phyloP scores from a whole-genome alignment of 1,140 invertebrate species.

The Proales similis region DNA sequence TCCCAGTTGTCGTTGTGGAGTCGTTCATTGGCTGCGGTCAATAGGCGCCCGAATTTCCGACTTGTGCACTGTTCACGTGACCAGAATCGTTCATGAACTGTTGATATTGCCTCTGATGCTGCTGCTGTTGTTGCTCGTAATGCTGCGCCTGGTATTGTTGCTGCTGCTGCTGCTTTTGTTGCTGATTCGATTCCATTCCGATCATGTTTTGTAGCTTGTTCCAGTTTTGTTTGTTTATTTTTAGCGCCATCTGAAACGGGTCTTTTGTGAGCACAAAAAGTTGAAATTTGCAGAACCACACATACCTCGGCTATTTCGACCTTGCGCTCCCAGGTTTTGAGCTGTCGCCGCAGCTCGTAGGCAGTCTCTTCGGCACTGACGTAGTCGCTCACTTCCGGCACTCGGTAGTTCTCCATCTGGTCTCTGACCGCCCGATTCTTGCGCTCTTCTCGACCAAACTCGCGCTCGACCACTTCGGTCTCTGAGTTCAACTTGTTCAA shows the following conservation, averaged over 20 bases:
- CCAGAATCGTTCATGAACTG: too few relatives aligned
- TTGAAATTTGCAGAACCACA: not conserved
- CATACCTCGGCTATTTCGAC: conserved; percentile 53
- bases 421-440: conserved; percentile 49
- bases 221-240: conserved; percentile 37
- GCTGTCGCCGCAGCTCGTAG: conserved; percentile 51
- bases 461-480: conserved; percentile 40
- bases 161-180: too few relatives aligned
- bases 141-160: too few relatives aligned
- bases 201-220: not conserved
- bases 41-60: too few relatives aligned
- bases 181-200: too few relatives aligned
- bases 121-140: too few relatives aligned
- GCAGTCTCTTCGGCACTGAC: conserved; percentile 49
- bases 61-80: too few relatives aligned
- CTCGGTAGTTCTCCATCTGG: conserved; percentile 48
- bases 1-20: too few relatives aligned
- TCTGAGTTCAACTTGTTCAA: conserved; percentile 27
- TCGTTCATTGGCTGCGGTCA: too few relatives aligned
- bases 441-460: conserved; percentile 47
- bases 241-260: conserved; percentile 48
- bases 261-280: not conserved
- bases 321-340: conserved; percentile 53
- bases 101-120: too few relatives aligned
- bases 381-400: conserved; percentile 53